Evolutionary conservation across 2,888 invertebrate genomes (phyloP).

Genomic region (Ophion obscuratus): DNA sequence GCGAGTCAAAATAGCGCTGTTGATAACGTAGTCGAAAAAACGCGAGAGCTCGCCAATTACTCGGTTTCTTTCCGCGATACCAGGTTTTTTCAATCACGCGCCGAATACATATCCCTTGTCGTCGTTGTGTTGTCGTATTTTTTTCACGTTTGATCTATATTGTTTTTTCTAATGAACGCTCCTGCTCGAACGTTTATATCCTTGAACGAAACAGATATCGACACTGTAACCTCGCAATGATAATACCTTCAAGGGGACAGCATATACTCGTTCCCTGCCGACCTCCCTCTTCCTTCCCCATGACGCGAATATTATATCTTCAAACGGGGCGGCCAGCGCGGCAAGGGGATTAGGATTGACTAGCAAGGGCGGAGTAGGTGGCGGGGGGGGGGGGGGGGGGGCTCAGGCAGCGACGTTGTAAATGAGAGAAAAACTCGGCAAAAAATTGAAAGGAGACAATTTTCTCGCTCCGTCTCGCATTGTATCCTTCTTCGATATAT

Average conservation of each 20-base stretch:
- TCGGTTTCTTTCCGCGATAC: no score
- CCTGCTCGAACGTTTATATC: slow-evolving; percentile 26
- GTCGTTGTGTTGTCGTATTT: neutral
- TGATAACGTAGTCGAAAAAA: neutral
- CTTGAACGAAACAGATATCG: slow-evolving; percentile 35
- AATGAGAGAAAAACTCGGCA: slow-evolving; percentile 27
- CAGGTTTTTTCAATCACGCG: neutral
- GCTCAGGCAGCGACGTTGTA: neutral
- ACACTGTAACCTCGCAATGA: slow-evolving; percentile 33
- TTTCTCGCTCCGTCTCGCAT: neutral
- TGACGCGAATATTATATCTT: slow-evolving; percentile 51
- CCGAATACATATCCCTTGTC: neutral
- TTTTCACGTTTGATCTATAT: neutral
- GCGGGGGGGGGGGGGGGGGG: neutral
- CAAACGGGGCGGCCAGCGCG: slow-evolving; percentile 8
- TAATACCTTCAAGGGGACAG: slow-evolving; percentile 47
- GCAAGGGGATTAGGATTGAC: no score
- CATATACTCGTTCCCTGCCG: neutral
- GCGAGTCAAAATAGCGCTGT: neutral
- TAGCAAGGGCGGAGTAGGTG: neutral
- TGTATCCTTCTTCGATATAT: neutral
- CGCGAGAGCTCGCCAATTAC: neutral
- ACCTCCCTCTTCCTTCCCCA: slow-evolving; percentile 11
- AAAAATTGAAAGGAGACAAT: neutral
- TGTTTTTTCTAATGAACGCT: neutral